phyloP scores from a whole-genome alignment of 2,888 invertebrate species.

The Lissonota sp. region DNA sequence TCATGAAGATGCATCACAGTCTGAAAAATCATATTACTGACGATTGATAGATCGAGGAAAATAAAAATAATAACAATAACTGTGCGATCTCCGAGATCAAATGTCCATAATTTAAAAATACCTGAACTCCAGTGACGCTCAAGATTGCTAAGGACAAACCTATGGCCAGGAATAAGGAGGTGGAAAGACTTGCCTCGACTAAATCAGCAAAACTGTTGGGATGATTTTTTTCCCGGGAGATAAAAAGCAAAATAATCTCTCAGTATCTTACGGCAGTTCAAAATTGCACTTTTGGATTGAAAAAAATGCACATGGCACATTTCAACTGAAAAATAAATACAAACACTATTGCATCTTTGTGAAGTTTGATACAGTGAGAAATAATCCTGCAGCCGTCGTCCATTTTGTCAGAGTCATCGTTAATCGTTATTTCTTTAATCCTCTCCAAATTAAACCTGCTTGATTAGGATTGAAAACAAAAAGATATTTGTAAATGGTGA shows the following conservation, averaged over 20 bases:
- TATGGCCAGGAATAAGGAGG: not conserved
- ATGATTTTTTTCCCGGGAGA: too few species aligned
- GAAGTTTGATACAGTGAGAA: conserved; percentile 39
- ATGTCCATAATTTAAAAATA: not conserved
- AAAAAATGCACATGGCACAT: not conserved
- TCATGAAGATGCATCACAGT: conserved; percentile 47
- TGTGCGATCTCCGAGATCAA: not conserved
- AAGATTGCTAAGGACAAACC: not conserved
- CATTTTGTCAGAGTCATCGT: not conserved
- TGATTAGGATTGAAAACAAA: not conserved
- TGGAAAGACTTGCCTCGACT: not conserved
- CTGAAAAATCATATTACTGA: conserved; percentile 23
- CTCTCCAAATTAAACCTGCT: conserved; percentile 28
- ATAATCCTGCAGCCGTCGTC: conserved; percentile 22
- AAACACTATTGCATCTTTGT: conserved; percentile 45
- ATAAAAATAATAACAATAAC: not conserved
- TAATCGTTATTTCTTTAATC: not conserved
- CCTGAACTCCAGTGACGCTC: conserved; percentile 15
- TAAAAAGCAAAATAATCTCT: not conserved
- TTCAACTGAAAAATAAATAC: conserved; percentile 5
- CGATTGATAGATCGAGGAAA: not conserved
- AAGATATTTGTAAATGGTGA: too few species aligned
- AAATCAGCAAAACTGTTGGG: conserved; percentile 12
- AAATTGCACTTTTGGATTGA: not conserved
- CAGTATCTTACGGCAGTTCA: not conserved